Evolutionary conservation across 92 coral and sea anemone species (phyloP).

Genomic region (Zoanthus gigantus): DNA sequence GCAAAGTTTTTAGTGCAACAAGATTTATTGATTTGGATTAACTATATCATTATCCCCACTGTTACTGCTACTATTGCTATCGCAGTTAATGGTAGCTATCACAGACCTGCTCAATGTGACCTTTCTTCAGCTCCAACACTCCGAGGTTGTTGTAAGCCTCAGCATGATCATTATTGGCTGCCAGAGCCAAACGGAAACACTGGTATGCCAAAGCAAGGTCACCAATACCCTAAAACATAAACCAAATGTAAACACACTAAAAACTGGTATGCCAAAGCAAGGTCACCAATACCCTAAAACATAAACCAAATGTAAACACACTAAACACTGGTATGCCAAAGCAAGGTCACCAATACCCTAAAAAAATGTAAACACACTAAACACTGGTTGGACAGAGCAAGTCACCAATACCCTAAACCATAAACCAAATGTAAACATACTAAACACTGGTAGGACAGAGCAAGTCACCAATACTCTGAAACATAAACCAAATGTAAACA

Average conservation of each 20-base stretch:
- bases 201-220: slow-evolving; percentile 92
- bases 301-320: too few species aligned
- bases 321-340: too few species aligned
- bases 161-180: slow-evolving; percentile 94
- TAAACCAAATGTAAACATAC: background rate
- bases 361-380: too few species aligned
- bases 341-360: too few species aligned
- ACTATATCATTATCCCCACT: background rate
- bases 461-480: slow-evolving; percentile 78
- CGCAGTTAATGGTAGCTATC: background rate
- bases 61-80: background rate
- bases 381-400: slow-evolving; percentile 67
- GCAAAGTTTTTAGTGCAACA: too few species aligned
- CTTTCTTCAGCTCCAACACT: slow-evolving; percentile 96
- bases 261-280: slow-evolving; percentile 92
- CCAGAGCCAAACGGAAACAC: slow-evolving; percentile 95
- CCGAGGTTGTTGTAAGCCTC: slow-evolving; percentile 98
- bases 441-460: slow-evolving; percentile 93
- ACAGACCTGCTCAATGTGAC: slow-evolving; percentile 93
- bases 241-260: slow-evolving; percentile 48
- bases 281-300: slow-evolving; percentile 94
- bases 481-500: background rate
- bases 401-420: slow-evolving; percentile 94
- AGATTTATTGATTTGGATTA: background rate
- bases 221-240: slow-evolving; percentile 87